A percentile compares a stretch with the other conserved stretches of the same genome.
These are phyloP conservation scores for Zaprionus gabonicus DNA, from an alignment of 1,140 invertebrate species.

Conservation along the genomic window DNA sequence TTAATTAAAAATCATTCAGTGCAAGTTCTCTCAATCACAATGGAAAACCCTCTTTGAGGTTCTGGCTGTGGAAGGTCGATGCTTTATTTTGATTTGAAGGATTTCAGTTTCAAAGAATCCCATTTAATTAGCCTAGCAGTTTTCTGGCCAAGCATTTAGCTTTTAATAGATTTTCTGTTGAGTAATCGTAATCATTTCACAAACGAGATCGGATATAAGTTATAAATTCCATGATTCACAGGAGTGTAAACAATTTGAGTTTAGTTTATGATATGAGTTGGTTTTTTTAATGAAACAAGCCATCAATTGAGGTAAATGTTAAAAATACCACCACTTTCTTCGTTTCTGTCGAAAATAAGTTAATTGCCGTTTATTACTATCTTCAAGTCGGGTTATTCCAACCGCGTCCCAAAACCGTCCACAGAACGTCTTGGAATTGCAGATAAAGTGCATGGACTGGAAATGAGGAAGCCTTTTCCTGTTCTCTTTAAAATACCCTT, in stretches of 20 bases:
- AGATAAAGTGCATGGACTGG: background rate
- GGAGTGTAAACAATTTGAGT: background rate
- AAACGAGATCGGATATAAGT: background rate
- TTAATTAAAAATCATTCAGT: conserved; percentile 10
- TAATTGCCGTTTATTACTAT: background rate
- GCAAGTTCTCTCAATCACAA: background rate
- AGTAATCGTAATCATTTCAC: background rate
- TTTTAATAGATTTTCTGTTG: background rate
- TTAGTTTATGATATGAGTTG: background rate
- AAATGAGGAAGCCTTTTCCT: background rate
- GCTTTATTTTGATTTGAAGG: too few species aligned
- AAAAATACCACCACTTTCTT: background rate
- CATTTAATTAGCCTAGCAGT: background rate
- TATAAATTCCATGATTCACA: background rate
- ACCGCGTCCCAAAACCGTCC: background rate
- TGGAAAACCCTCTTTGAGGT: background rate
- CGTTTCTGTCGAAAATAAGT: background rate
- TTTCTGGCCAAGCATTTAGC: background rate
- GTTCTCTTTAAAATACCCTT: background rate
- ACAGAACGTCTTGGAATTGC: background rate
- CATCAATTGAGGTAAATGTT: background rate
- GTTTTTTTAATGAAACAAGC: background rate
- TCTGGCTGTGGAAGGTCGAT: too few species aligned
- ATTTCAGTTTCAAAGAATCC: too few species aligned
- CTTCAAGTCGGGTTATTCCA: background rate